These are phyloP conservation scores for Fratercula arctica DNA, from an alignment of 2,797 vertebrate genomes.

Conservation along the genomic window DNA sequence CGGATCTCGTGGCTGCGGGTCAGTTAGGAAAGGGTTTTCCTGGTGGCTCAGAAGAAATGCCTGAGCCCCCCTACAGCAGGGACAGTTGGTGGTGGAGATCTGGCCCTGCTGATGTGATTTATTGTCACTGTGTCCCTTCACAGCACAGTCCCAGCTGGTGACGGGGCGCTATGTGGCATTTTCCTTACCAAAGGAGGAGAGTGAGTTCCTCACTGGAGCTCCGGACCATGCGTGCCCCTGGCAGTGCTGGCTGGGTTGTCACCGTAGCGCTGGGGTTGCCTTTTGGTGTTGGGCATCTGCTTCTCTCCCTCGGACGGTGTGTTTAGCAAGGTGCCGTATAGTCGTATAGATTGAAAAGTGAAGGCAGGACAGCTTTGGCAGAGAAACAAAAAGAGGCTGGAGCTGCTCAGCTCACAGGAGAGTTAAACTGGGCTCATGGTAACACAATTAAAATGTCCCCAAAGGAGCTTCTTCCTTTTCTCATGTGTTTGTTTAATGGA, in stretches of 20 bases:
- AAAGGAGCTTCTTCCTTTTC: neutral
- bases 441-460: neutral
- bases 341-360: fast-evolving
- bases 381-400: neutral
- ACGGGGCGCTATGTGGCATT: fast-evolving
- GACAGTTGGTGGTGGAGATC: neutral
- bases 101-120: neutral
- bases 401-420: neutral
- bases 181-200: neutral
- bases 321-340: neutral
- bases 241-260: neutral
- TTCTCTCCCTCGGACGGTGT: fast-evolving
- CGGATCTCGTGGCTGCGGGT: neutral
- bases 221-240: fast-evolving
- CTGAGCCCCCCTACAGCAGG: neutral
- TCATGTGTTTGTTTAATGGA: neutral
- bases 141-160: neutral
- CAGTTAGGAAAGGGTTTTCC: neutral
- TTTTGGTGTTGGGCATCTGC: neutral
- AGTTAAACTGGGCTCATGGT: neutral
- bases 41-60: neutral
- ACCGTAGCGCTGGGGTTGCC: fast-evolving
- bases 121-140: neutral
- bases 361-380: neutral
- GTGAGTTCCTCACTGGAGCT: fast-evolving